These are phyloP conservation scores for Drosophila nigrodunni DNA, from an alignment of 1,140 invertebrate species.

Conservation along the genomic window DNA sequence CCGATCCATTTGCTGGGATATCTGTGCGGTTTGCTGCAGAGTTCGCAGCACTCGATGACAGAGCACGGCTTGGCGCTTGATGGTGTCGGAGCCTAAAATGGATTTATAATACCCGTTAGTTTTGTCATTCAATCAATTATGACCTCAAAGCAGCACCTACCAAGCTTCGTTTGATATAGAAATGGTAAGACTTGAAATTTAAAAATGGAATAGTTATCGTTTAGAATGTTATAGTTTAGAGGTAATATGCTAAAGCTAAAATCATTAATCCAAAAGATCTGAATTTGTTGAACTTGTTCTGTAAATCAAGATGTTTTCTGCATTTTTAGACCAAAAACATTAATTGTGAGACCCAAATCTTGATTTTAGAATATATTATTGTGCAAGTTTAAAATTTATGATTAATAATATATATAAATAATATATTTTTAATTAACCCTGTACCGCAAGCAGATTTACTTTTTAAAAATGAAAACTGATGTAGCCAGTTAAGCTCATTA, in stretches of 20 bases:
- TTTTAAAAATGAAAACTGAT: no score
- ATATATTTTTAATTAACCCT: no score
- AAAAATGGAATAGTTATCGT: conserved; percentile 41
- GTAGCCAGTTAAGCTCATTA: no score
- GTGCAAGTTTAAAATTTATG: no score
- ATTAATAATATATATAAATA: no score
- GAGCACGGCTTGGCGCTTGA: conserved; percentile 96
- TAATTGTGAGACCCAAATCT: no score
- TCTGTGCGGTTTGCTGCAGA: conserved; percentile 93
- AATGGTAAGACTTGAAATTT: conserved; percentile 92
- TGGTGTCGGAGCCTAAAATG: conserved; percentile 91
- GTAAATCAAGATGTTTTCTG: no score
- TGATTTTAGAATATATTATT: no score
- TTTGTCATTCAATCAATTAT: neutral
- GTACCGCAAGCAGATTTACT: no score
- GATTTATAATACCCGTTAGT: conserved; percentile 3
- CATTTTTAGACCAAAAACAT: no score
- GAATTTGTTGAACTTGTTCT: no score
- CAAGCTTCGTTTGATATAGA: conserved; percentile 93
- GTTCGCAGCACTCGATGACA: conserved; percentile 97
- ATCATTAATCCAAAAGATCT: neutral
- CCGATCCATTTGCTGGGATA: conserved; percentile 90
- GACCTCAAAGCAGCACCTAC: conserved; percentile 86
- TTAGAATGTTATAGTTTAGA: conserved; percentile 1
- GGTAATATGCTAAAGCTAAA: neutral